A percentile compares a stretch with the other conserved stretches of the same genome.
Conservation (phyloP, 23 tunicate species). For the Oikopleura vanhoeffeni region DNA sequence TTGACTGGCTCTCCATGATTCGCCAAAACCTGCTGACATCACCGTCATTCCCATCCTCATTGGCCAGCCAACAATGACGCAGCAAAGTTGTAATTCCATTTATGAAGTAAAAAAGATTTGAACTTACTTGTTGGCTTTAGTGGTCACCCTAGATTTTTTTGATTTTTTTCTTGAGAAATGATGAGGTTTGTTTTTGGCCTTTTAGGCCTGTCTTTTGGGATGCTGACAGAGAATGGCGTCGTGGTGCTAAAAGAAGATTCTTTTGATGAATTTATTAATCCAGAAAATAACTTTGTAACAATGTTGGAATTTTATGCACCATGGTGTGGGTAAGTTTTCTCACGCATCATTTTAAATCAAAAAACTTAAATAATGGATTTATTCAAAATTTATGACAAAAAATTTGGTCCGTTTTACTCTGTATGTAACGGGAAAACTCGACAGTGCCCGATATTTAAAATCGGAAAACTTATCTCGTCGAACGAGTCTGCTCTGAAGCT, state of each 20-base stretch:
- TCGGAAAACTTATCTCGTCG: too few species aligned
- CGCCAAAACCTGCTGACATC: not conserved
- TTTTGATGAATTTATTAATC: not conserved
- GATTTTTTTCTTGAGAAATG: not conserved
- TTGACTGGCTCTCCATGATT: not conserved
- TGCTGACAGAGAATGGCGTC: slow-evolving; percentile 2
- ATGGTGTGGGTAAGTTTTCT: slow-evolving; percentile 78
- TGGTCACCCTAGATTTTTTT: too few species aligned
- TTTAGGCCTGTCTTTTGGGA: not conserved
- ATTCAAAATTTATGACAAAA: too few species aligned
- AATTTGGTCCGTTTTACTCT: too few species aligned
- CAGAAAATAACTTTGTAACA: not conserved
- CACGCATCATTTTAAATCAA: too few species aligned
- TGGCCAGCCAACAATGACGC: not conserved
- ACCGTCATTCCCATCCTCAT: not conserved
- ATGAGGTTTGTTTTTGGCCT: not conserved
- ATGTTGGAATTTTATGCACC: slow-evolving; percentile 65
- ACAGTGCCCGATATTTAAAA: too few species aligned
- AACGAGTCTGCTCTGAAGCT: too few species aligned
- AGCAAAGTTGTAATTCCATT: not conserved
- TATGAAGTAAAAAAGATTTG: not conserved
- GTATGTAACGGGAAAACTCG: too few species aligned
- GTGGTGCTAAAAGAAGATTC: not conserved
- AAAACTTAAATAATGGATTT: too few species aligned
- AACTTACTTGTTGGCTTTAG: too few species aligned